A percentile compares a stretch with the other conserved stretches of the same genome.
These are phyloP conservation scores for Macropodus opercularis DNA, from an alignment of 2,797 vertebrate species.

Conservation along the genomic window DNA sequence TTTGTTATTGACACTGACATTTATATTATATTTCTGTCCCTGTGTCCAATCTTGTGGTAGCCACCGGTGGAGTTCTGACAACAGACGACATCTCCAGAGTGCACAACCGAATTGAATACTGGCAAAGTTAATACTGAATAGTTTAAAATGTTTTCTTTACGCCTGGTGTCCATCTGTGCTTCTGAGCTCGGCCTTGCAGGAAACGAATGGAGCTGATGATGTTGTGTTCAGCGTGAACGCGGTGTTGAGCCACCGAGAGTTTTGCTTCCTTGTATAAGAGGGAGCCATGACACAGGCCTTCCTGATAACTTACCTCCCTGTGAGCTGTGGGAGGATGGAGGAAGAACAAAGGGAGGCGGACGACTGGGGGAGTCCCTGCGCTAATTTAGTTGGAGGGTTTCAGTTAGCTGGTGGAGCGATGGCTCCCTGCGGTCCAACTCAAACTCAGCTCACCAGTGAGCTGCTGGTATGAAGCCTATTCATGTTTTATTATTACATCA, in stretches of 20 bases:
- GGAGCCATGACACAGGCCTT: constrained; percentile 13
- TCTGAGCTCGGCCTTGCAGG: constrained; percentile 11
- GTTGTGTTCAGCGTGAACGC: not conserved
- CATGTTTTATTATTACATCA: constrained; percentile 75
- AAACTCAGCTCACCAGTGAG: constrained; percentile 66
- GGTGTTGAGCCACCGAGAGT: not conserved
- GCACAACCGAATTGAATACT: constrained; percentile 12
- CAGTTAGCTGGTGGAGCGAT: constrained; percentile 67
- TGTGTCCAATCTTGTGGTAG: constrained; percentile 24
- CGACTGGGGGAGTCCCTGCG: constrained; percentile 45
- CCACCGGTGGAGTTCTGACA: constrained; percentile 9
- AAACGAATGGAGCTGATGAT: not conserved
- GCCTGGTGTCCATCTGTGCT: not conserved
- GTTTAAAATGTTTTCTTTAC: constrained; percentile 3
- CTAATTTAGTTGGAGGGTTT: constrained; percentile 67
- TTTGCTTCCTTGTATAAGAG: constrained; percentile 8
- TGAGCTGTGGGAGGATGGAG: constrained; percentile 24
- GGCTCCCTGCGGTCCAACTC: constrained; percentile 68
- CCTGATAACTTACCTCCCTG: constrained; percentile 35
- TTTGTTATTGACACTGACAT: constrained; percentile 25
- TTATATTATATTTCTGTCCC: constrained; percentile 13
- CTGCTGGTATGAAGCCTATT: constrained; percentile 68
- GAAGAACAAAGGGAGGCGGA: constrained; percentile 45
- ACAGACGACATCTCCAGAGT: constrained; percentile 9
- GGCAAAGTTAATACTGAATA: constrained; percentile 10